These are phyloP conservation scores for Drosophila borborema DNA, from an alignment of 2,888 invertebrate genomes.

Conservation along the genomic window DNA sequence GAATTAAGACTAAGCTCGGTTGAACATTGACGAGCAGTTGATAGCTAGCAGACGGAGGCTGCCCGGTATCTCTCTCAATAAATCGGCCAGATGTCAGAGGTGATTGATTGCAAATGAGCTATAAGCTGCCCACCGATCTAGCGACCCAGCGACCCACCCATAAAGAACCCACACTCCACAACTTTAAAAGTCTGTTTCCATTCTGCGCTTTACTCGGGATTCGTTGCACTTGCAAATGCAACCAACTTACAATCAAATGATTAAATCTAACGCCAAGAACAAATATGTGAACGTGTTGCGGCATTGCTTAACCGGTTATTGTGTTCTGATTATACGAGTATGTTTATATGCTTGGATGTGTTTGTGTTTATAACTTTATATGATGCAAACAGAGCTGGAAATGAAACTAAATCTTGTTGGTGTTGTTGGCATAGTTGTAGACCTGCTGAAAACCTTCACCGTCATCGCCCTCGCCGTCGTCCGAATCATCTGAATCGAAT, in stretches of 20 bases:
- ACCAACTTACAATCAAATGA: constrained; percentile 58
- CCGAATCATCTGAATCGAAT: constrained; percentile 94
- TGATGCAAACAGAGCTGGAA: constrained; percentile 37
- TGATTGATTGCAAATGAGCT: constrained; percentile 23
- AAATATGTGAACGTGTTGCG: constrained; percentile 26
- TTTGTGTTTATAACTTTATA: constrained; percentile 26
- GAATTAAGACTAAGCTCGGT: constrained; percentile 47
- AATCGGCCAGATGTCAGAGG: constrained; percentile 44
- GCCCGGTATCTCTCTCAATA: constrained; percentile 22
- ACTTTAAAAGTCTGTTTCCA: constrained; percentile 28
- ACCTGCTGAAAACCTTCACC: constrained; percentile 84
- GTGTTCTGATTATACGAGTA: constrained; percentile 42
- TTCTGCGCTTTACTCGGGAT: constrained; percentile 63
- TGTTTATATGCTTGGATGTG: constrained; percentile 16
- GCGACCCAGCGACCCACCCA: not conserved
- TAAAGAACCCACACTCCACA: constrained; percentile 6
- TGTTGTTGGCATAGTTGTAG: constrained; percentile 79
- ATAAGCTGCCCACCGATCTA: not conserved
- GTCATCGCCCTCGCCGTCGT: constrained; percentile 82
- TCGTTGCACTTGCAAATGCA: constrained; percentile 37
- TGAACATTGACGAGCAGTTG: constrained; percentile 14
- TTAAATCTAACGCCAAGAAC: constrained; percentile 38
- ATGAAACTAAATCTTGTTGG: constrained; percentile 66
- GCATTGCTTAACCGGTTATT: constrained; percentile 62
- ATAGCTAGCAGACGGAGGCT: constrained; percentile 25